A percentile compares a stretch with the other conserved stretches of the same genome.
Conservation (phyloP, 2,797 vertebrate species). For the Manis crassicaudata region DNA sequence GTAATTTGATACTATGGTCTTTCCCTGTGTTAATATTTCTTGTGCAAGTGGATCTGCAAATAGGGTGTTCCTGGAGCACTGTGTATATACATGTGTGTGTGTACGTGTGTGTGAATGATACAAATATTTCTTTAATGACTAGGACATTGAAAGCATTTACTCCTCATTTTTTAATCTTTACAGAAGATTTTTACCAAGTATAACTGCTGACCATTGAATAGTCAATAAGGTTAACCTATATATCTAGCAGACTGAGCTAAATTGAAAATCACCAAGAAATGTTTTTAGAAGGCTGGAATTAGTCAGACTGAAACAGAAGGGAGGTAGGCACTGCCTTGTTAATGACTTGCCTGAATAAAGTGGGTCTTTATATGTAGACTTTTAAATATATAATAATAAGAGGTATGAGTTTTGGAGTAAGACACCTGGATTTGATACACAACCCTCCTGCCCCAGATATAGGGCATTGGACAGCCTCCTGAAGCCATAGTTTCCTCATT, state of each 20-base stretch:
- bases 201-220: slow-evolving; percentile 22
- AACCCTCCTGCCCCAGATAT: neutral
- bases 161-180: slow-evolving; percentile 23
- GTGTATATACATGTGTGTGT: neutral
- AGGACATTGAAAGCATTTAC: neutral
- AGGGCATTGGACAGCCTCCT: neutral
- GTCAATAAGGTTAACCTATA: neutral
- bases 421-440: neutral
- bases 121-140: neutral
- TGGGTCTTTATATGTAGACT: neutral
- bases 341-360: slow-evolving; percentile 22
- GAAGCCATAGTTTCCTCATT: neutral
- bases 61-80: neutral
- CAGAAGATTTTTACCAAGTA: neutral
- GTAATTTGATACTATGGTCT: neutral
- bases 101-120: neutral
- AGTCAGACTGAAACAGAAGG: slow-evolving; percentile 20
- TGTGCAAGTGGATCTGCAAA: neutral
- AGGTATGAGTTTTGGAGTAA: neutral
- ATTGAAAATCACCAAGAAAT: neutral
- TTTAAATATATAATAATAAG: neutral
- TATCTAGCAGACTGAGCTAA: neutral
- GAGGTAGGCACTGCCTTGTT: neutral
- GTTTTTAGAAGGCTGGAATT: neutral
- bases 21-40: slow-evolving; percentile 12